A percentile compares a stretch with the other conserved stretches of the same genome.
Conservation (phyloP, 2,797 vertebrate genomes). For the Sebastolobus alascanus region DNA sequence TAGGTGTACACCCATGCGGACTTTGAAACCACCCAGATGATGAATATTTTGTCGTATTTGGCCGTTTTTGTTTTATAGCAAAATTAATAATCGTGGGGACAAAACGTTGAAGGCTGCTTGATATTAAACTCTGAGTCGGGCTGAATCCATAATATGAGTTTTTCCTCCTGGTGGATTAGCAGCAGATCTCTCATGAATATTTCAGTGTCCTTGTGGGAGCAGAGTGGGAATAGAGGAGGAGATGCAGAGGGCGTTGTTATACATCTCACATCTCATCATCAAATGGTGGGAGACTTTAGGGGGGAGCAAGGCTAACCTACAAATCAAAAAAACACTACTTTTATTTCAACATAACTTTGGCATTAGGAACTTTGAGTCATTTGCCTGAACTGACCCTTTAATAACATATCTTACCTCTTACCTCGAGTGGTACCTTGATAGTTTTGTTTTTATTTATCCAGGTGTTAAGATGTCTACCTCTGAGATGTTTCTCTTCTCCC, state of each 20-base stretch:
- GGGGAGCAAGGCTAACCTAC: constrained; percentile 2
- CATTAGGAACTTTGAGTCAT: not conserved
- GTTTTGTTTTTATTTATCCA: not conserved
- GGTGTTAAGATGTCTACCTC: not conserved
- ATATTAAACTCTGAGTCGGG: constrained; percentile 36
- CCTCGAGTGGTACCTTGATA: not conserved
- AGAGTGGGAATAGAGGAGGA: constrained; percentile 22
- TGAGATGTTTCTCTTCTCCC: not conserved
- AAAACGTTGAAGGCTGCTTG: constrained; percentile 16
- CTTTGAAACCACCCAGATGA: not conserved
- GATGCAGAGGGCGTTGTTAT: constrained; percentile 28
- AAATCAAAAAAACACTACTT: not conserved
- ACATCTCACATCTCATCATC: constrained; percentile 44
- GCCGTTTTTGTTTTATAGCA: constrained; percentile 3
- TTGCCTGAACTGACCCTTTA: not conserved
- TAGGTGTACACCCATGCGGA: not conserved
- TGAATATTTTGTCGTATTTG: not conserved
- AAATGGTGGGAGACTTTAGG: constrained; percentile 1
- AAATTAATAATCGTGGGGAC: constrained; percentile 28
- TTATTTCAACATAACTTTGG: not conserved
- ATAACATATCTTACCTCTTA: not conserved
- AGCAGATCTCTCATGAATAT: constrained; percentile 67
- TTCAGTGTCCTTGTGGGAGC: constrained; percentile 64
- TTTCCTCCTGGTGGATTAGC: constrained; percentile 50
- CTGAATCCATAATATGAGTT: constrained; percentile 21